Evolutionary conservation across 2,888 invertebrate genomes (phyloP).

Genomic region (Bombyx huttoni): DNA sequence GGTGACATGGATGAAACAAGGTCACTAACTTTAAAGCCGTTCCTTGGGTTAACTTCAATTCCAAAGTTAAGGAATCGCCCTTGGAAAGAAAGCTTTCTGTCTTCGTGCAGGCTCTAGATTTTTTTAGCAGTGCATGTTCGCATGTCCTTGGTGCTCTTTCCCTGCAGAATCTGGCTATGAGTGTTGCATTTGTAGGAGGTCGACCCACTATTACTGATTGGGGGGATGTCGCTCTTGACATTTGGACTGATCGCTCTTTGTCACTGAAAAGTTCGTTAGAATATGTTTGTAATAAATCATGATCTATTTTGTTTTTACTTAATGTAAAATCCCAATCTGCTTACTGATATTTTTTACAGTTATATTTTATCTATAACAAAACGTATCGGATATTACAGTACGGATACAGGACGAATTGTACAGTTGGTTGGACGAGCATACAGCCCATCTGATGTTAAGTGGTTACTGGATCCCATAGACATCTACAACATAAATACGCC

Average conservation of each 20-base stretch:
- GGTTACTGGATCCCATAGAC: too few species aligned
- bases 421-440: too few species aligned
- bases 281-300: too few species aligned
- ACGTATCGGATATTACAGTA: too few species aligned
- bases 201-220: constrained; percentile 66
- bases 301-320: too few species aligned
- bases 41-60: constrained; percentile 84
- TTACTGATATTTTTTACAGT: too few species aligned
- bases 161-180: constrained; percentile 86
- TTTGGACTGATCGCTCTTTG: constrained; percentile 59
- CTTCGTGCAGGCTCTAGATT: constrained; percentile 81
- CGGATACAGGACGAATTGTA: too few species aligned
- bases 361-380: too few species aligned
- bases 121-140: constrained; percentile 81
- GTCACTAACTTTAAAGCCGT: constrained; percentile 83
- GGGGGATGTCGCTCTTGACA: constrained; percentile 62
- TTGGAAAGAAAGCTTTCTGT: constrained; percentile 88
- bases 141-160: constrained; percentile 87
- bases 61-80: constrained; percentile 84
- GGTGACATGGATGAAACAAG: too few species aligned
- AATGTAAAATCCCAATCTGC: too few species aligned
- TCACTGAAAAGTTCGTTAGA: constrained; percentile 37
- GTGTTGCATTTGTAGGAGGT: constrained; percentile 80
- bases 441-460: too few species aligned
- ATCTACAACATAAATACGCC: too few species aligned